Percentiles rank a stretch among this genome's conserved stretches.
Evolutionary conservation across 2,888 invertebrate species (phyloP).

Genomic region (Lucinisca nassula): DNA sequence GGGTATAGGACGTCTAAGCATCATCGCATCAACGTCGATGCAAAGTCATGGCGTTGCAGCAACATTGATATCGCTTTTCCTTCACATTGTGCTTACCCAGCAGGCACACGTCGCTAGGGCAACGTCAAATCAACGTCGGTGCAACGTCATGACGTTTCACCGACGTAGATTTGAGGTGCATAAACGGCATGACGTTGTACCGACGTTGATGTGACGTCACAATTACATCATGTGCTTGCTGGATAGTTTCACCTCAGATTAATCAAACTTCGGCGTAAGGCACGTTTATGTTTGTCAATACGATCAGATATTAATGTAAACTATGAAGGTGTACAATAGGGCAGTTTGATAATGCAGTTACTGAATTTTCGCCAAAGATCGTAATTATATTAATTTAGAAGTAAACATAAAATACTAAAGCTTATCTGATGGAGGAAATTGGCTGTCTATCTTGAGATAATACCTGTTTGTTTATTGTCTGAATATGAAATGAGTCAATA

Average conservation of each 20-base stretch:
- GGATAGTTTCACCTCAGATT: neutral
- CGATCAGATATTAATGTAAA: neutral
- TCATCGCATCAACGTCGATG: no score
- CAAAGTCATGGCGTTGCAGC: no score
- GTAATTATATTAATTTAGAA: neutral
- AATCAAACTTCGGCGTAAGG: no score
- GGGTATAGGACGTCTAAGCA: no score
- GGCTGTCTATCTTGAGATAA: neutral
- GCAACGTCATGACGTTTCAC: no score
- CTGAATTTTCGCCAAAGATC: constrained; percentile 5
- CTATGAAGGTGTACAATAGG: neutral
- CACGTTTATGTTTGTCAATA: neutral
- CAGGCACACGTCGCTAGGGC: no score
- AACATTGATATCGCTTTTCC: no score
- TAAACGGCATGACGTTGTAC: neutral
- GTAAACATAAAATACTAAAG: neutral
- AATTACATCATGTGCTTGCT: neutral
- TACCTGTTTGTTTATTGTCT: neutral
- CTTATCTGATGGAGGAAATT: neutral
- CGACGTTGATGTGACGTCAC: neutral
- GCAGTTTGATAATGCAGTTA: neutral
- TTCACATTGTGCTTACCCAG: no score
- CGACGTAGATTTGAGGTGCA: neutral
- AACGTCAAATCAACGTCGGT: no score
- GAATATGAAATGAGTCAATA: neutral